Percentiles rank a stretch among this genome's conserved stretches.
Conservation (phyloP, 2,113 vertebrate species). For the Phylloscopus trochiloides region DNA sequence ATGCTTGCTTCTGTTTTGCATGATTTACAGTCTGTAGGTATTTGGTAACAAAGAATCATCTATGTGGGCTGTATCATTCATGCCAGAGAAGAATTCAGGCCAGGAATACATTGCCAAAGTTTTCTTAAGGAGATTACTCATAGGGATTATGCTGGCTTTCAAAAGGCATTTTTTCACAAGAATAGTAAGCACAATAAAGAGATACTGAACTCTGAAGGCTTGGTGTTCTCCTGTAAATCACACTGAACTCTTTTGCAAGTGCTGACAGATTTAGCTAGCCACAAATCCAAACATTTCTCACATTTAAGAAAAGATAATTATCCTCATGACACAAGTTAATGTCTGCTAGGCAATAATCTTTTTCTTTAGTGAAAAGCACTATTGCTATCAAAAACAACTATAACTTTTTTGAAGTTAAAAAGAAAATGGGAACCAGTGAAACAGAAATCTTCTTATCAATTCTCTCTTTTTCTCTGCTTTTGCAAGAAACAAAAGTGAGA, state of each 20-base stretch:
- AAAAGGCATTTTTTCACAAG: background rate
- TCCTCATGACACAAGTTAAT: background rate
- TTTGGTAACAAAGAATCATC: background rate
- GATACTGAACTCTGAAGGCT: background rate
- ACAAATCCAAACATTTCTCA: background rate
- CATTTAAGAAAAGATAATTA: background rate
- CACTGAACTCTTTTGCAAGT: background rate
- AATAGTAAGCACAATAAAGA: background rate
- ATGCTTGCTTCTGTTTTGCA: background rate
- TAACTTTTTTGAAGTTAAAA: background rate
- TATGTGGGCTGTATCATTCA: conserved; percentile 5
- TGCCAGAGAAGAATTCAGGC: conserved; percentile 19
- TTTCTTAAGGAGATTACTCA: conserved; percentile 27
- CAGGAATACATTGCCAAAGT: conserved; percentile 24
- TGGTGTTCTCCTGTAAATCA: background rate
- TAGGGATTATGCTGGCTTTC: conserved; percentile 1
- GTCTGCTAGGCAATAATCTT: background rate
- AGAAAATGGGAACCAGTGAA: background rate
- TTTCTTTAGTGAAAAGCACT: background rate
- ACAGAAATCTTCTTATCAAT: background rate
- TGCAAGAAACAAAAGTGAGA: background rate
- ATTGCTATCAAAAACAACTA: background rate
- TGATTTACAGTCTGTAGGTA: background rate
- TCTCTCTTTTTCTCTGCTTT: background rate
- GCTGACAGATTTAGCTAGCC: background rate